Conservation (phyloP, 30 jellyfish, hydroid and myxozoan species). For the Pelagia noctiluca region DNA sequence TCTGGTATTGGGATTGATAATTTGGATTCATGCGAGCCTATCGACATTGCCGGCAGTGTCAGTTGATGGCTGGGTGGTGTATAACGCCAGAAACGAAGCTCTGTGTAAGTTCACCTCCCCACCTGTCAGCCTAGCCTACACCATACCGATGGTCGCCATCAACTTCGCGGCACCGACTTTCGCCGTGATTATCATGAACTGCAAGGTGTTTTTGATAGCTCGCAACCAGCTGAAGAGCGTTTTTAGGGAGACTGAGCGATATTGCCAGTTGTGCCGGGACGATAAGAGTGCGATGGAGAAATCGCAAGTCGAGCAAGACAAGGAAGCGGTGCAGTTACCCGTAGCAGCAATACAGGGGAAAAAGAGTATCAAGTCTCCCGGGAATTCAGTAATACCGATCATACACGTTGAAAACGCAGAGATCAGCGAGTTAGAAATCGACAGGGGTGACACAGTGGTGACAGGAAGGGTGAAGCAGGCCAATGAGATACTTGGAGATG, state of each 20-base stretch:
- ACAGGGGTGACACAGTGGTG: not conserved
- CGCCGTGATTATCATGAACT: conserved; percentile 53
- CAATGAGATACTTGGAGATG: not conserved
- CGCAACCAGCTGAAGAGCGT: conserved; percentile 43
- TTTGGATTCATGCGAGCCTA: conserved; percentile 58
- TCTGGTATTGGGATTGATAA: conserved; percentile 1
- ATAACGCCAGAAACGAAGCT: conserved; percentile 56
- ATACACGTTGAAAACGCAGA: not conserved
- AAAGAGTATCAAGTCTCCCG: not conserved
- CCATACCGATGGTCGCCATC: conserved; percentile 53
- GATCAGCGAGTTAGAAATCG: too few relatives aligned
- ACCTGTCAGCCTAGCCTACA: conserved; percentile 51
- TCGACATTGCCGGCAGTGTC: conserved; percentile 68
- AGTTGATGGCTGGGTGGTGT: conserved; percentile 63
- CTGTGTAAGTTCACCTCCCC: conserved; percentile 54
- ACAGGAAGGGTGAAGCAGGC: not conserved
- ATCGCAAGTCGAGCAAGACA: not conserved
- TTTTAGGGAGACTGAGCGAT: conserved; percentile 12
- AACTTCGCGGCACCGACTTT: conserved; percentile 52
- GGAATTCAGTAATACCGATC: not conserved
- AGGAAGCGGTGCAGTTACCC: not conserved
- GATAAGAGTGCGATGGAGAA: conserved; percentile 13
- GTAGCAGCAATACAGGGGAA: not conserved
- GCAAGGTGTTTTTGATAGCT: conserved; percentile 54
- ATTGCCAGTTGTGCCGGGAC: conserved; percentile 19